These are phyloP conservation scores for Erannis defoliaria DNA, from an alignment of 2,888 invertebrate species.

Conservation along the genomic window DNA sequence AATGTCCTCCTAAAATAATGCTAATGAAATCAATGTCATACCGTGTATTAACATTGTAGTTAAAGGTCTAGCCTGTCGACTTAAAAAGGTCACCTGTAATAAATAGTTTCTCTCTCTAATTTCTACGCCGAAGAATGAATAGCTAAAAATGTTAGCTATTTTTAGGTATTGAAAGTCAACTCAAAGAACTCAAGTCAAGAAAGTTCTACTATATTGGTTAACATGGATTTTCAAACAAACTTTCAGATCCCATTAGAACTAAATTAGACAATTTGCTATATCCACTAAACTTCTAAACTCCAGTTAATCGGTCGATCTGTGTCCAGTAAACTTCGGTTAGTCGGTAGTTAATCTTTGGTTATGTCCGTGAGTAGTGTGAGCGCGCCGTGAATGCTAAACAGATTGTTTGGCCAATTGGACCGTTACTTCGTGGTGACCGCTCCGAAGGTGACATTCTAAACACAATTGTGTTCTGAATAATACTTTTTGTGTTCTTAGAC, in stretches of 20 bases:
- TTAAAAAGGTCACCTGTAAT: too few species aligned
- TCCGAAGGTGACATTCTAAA: background rate
- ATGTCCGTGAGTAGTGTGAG: conserved; percentile 42
- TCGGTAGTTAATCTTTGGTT: conserved; percentile 46
- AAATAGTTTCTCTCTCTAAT: too few species aligned
- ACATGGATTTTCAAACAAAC: background rate
- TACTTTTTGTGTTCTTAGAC: too few species aligned
- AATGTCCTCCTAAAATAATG: too few species aligned
- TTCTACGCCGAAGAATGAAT: too few species aligned
- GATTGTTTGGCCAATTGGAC: conserved; percentile 3
- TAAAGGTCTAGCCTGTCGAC: too few species aligned
- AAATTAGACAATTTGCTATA: background rate
- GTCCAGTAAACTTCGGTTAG: conserved; percentile 42
- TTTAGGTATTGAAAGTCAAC: too few species aligned
- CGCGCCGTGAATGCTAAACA: conserved; percentile 33
- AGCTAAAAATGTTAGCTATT: too few species aligned
- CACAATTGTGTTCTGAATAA: background rate
- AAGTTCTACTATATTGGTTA: too few species aligned
- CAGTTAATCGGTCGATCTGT: conserved; percentile 33
- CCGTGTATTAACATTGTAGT: too few species aligned
- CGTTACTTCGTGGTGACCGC: background rate
- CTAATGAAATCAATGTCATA: too few species aligned
- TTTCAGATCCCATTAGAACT: background rate
- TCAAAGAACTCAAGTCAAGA: too few species aligned
- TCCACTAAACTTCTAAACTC: background rate